Conservation (phyloP, 2,113 vertebrate species). For the Mirounga angustirostris region DNA sequence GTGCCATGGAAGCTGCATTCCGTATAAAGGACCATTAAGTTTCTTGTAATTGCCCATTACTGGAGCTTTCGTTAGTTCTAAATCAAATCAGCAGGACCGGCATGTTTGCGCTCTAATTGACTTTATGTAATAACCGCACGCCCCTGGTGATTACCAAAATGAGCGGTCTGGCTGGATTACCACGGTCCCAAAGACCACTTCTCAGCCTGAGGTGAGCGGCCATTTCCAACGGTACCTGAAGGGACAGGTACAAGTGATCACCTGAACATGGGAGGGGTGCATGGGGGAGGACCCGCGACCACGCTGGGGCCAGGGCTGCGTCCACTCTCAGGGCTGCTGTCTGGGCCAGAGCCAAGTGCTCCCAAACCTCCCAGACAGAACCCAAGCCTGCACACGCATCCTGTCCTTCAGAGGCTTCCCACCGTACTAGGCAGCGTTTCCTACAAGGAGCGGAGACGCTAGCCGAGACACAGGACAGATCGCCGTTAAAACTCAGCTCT, state of each 20-base stretch:
- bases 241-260: neutral
- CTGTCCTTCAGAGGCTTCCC: rapidly evolving
- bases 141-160: conserved; percentile 52
- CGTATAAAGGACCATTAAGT: conserved; percentile 82
- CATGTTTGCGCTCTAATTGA: conserved; percentile 77
- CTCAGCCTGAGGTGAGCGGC: rapidly evolving
- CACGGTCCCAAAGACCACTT: neutral
- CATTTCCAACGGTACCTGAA: rapidly evolving
- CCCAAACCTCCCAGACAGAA: rapidly evolving
- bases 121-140: conserved; percentile 73
- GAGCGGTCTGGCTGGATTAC: neutral
- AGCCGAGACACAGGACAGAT: neutral
- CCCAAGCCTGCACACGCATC: neutral
- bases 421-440: rapidly evolving
- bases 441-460: rapidly evolving
- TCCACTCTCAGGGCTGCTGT: rapidly evolving
- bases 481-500: neutral
- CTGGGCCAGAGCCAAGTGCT: neutral
- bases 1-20: conserved; percentile 78
- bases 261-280: rapidly evolving
- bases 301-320: rapidly evolving
- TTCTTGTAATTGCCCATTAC: conserved; percentile 84
- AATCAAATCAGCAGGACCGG: conserved; percentile 84
- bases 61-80: conserved; percentile 78
- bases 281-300: rapidly evolving